Evolutionary conservation across 2,888 invertebrate genomes (phyloP).

Genomic region (Homarus gammarus): DNA sequence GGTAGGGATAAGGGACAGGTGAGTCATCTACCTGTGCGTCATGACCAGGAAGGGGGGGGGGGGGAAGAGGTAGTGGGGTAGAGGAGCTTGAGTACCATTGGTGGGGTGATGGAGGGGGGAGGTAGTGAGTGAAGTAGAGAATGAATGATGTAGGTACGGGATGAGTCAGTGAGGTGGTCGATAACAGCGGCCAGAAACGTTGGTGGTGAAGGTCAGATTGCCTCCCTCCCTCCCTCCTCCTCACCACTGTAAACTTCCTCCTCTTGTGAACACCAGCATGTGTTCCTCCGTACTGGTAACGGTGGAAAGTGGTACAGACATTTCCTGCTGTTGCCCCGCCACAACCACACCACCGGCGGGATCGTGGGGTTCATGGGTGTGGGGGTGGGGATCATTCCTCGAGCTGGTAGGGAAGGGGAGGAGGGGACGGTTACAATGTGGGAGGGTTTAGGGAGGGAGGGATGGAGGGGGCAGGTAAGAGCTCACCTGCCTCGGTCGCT

Average conservation of each 20-base stretch:
- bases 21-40: background rate
- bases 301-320: background rate
- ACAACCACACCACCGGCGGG: too few relatives aligned
- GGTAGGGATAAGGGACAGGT: background rate
- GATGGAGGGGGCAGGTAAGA: background rate
- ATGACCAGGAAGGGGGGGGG: background rate
- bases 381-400: background rate
- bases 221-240: background rate
- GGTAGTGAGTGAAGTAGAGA: background rate
- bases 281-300: background rate
- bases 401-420: background rate
- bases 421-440: background rate
- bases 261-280: too few relatives aligned
- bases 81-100: too few relatives aligned
- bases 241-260: background rate
- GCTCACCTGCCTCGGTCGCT: background rate
- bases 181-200: slow-evolving; percentile 9
- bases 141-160: background rate
- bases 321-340: background rate
- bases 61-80: background rate
- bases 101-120: background rate
- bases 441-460: background rate
- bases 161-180: slow-evolving; percentile 17
- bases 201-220: background rate
- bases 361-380: background rate